phyloP scores from a whole-genome alignment of 64 coral and sea anemone species.

The Stichodactyla mertensii region DNA sequence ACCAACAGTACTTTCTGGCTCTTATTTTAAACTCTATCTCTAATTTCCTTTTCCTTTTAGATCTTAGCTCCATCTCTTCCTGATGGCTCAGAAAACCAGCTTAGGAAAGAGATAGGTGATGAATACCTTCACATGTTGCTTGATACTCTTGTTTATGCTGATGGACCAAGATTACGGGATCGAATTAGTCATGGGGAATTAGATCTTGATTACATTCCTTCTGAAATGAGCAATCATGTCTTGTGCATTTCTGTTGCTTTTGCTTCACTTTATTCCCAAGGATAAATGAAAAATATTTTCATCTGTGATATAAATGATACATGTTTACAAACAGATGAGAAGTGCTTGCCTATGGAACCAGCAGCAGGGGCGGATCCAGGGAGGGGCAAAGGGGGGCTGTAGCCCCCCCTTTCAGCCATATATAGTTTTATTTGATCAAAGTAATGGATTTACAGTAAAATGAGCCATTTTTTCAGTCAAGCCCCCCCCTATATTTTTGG shows the following conservation, averaged over 20 bases:
- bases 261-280: neutral
- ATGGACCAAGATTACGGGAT: conserved; percentile 81
- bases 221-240: conserved; percentile 67
- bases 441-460: too few species aligned
- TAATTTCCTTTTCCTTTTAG: neutral
- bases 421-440: too few species aligned
- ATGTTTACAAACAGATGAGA: neutral
- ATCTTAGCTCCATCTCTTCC: conserved; percentile 17
- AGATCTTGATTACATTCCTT: conserved; percentile 43
- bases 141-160: conserved; percentile 74
- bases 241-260: conserved; percentile 68
- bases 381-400: too few species aligned
- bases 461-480: too few species aligned
- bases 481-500: too few species aligned
- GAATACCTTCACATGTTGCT: conserved; percentile 60
- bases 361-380: too few species aligned
- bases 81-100: conserved; percentile 52
- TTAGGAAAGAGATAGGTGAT: conserved; percentile 61
- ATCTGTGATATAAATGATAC: neutral
- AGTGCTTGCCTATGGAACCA: neutral
- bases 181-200: conserved; percentile 89
- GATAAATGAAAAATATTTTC: neutral
- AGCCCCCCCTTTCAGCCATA: too few species aligned
- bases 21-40: too few species aligned
- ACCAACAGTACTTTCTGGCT: too few species aligned